These are phyloP conservation scores for Coracopsis vasa DNA, from an alignment of 2,113 vertebrate genomes.

Conservation along the genomic window DNA sequence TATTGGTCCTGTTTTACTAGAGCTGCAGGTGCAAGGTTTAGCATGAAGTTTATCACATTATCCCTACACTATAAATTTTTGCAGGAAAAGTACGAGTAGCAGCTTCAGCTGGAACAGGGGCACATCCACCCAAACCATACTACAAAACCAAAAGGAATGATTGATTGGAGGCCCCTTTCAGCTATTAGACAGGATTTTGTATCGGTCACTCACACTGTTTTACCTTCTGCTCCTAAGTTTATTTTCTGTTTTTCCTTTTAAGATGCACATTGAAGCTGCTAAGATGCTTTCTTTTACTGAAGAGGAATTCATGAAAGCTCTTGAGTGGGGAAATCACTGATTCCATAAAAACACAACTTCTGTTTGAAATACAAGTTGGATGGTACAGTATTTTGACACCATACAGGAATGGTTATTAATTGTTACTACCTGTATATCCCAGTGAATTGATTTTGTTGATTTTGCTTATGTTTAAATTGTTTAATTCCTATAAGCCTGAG, in stretches of 20 bases:
- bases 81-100: neutral
- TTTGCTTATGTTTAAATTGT: neutral
- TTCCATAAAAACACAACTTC: neutral
- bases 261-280: slow-evolving; percentile 97
- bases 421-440: neutral
- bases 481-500: neutral
- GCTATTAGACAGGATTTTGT: neutral
- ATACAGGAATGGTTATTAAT: neutral
- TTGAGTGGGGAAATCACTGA: slow-evolving; percentile 87
- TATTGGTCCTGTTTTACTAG: neutral
- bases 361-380: neutral
- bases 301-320: slow-evolving; percentile 93
- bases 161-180: neutral
- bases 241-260: neutral
- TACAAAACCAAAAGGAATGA: fast-evolving
- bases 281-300: slow-evolving; percentile 95
- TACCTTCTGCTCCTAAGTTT: neutral
- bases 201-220: neutral
- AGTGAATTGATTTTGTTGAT: neutral
- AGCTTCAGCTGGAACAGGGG: neutral
- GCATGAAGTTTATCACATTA: neutral
- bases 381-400: neutral
- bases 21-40: neutral
- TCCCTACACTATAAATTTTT: neutral
- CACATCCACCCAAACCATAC: neutral